phyloP scores from a whole-genome alignment of 2,797 vertebrate genomes.

The Acrocephalus scirpaceus region DNA sequence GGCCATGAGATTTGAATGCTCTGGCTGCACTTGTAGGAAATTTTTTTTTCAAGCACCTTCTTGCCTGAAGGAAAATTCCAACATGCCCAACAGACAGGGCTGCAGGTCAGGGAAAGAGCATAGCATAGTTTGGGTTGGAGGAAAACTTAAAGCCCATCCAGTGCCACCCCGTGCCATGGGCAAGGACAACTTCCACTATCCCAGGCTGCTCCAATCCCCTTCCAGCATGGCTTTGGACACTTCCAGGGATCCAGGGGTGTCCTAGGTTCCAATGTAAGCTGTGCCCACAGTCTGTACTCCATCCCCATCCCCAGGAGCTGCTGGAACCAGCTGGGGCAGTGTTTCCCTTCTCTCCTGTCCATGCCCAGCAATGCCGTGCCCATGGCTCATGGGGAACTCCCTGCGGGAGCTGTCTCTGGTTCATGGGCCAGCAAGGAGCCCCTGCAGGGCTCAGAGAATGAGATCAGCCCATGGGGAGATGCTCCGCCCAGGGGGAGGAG shows the following conservation, averaged over 20 bases:
- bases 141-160: background rate
- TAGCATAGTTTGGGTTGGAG: background rate
- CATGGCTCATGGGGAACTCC: no score
- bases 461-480: no score
- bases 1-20: rapidly evolving
- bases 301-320: no score
- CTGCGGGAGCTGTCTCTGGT: no score
- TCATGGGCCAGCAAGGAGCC: no score
- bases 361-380: no score
- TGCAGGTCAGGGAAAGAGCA: background rate
- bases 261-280: no score
- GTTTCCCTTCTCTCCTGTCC: no score
- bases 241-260: background rate
- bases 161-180: background rate
- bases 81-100: background rate
- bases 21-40: background rate
- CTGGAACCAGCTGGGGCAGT: no score
- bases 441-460: no score
- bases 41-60: background rate
- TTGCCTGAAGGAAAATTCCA: background rate
- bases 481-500: no score
- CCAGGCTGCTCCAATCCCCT: rapidly evolving
- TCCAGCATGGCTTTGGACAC: background rate
- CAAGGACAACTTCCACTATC: rapidly evolving
- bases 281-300: no score